A percentile compares a stretch with the other conserved stretches of the same genome.
phyloP scores from a whole-genome alignment of 2,797 vertebrate genomes.

The Molossus molossus region DNA sequence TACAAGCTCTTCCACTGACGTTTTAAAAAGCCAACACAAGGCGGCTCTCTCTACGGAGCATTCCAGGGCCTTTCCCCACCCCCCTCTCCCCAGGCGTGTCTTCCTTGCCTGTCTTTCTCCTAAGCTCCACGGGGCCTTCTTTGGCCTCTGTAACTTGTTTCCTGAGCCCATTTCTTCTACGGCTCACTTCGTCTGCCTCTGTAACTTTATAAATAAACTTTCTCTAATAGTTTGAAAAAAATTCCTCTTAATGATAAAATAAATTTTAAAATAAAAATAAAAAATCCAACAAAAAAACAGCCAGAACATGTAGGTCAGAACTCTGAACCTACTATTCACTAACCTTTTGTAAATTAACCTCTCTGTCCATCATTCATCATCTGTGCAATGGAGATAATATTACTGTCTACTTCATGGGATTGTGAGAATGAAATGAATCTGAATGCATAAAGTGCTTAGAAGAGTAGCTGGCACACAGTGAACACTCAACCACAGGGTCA shows the following conservation, averaged over 20 bases:
- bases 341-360: neutral
- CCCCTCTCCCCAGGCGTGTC: neutral
- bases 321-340: neutral
- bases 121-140: neutral
- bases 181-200: neutral
- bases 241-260: neutral
- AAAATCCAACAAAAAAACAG: neutral
- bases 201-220: slow-evolving; percentile 12
- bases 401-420: neutral
- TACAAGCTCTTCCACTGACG: neutral
- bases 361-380: neutral
- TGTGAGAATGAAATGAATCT: neutral
- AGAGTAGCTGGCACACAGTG: neutral
- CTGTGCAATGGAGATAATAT: neutral
- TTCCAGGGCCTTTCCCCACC: neutral
- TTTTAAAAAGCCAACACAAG: neutral
- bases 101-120: neutral
- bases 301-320: neutral
- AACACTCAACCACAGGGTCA: neutral
- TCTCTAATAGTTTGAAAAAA: neutral
- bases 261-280: neutral
- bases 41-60: neutral
- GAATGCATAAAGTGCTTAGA: neutral
- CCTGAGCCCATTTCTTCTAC: neutral
- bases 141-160: neutral